A percentile compares a stretch with the other conserved stretches of the same genome.
Conservation (phyloP, 2,797 vertebrate species). For the Epinephelus awoara region DNA sequence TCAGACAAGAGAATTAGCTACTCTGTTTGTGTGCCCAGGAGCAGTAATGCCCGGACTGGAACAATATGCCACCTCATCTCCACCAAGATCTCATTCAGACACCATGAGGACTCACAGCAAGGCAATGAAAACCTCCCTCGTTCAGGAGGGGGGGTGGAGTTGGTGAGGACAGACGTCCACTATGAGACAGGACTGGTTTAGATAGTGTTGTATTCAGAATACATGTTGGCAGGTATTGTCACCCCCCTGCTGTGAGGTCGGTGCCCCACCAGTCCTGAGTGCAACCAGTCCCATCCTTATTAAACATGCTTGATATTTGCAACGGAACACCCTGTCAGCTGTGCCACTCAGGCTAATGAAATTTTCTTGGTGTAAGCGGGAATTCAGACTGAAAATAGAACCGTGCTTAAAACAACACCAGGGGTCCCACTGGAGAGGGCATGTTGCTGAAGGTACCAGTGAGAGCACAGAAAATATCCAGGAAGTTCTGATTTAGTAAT, state of each 20-base stretch:
- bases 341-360: slow-evolving; percentile 1
- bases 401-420: background rate
- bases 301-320: slow-evolving; percentile 19
- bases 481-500: background rate
- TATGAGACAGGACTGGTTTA: background rate
- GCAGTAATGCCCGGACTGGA: slow-evolving; percentile 43
- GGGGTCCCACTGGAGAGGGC: background rate
- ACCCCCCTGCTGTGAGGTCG: slow-evolving; percentile 24
- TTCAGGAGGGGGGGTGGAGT: background rate
- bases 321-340: background rate
- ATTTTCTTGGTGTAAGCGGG: background rate
- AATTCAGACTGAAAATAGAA: slow-evolving; percentile 2
- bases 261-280: slow-evolving; percentile 3
- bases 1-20: slow-evolving; percentile 76
- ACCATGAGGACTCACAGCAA: slow-evolving; percentile 42
- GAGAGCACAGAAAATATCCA: background rate
- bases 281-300: slow-evolving; percentile 23
- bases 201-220: slow-evolving; percentile 14
- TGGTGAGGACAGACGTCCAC: background rate
- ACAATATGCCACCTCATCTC: slow-evolving; percentile 58
- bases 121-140: slow-evolving; percentile 40
- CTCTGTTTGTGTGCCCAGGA: slow-evolving; percentile 65
- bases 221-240: slow-evolving; percentile 39
- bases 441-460: background rate
- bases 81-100: slow-evolving; percentile 52